Percentiles rank a stretch among this genome's conserved stretches.
These are phyloP conservation scores for Aplodontia rufa DNA, from an alignment of 2,113 vertebrate species.

Conservation along the genomic window DNA sequence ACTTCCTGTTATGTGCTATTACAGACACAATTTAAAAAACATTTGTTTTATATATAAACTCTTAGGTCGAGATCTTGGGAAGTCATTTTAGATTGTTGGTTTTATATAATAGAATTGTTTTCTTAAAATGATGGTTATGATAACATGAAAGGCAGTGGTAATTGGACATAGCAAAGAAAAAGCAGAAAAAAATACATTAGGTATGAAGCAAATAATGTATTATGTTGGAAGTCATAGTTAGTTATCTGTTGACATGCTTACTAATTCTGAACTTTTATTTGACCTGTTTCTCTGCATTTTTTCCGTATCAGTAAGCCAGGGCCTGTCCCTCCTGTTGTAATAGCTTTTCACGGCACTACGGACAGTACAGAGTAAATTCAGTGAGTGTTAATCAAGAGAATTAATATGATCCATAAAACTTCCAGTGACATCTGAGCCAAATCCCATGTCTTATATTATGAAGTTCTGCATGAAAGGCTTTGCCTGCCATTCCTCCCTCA, in stretches of 20 bases:
- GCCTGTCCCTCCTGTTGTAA: not conserved
- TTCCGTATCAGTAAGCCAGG: not conserved
- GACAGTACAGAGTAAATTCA: not conserved
- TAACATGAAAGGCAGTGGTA: not conserved
- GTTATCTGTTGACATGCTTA: not conserved
- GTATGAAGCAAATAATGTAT: not conserved
- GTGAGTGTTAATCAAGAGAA: not conserved
- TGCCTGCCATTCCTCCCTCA: not conserved
- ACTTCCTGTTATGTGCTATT: slow-evolving; percentile 29
- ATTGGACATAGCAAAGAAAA: not conserved
- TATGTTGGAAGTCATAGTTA: not conserved
- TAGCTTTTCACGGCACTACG: not conserved
- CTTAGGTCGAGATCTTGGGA: slow-evolving; percentile 55
- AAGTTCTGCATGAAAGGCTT: not conserved
- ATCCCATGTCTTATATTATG: not conserved
- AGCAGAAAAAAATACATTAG: not conserved
- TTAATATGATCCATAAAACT: not conserved
- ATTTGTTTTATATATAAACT: slow-evolving; percentile 45
- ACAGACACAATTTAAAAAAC: slow-evolving; percentile 26
- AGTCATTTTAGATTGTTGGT: slow-evolving; percentile 31
- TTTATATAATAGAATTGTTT: slow-evolving; percentile 39
- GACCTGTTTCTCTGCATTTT: not conserved
- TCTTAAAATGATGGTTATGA: not conserved
- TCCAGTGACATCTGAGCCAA: not conserved
- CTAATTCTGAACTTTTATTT: not conserved